A percentile compares a stretch with the other conserved stretches of the same genome.
These are phyloP conservation scores for Scaptomyza cyrtandrae DNA, from an alignment of 2,888 invertebrate genomes.

Conservation along the genomic window DNA sequence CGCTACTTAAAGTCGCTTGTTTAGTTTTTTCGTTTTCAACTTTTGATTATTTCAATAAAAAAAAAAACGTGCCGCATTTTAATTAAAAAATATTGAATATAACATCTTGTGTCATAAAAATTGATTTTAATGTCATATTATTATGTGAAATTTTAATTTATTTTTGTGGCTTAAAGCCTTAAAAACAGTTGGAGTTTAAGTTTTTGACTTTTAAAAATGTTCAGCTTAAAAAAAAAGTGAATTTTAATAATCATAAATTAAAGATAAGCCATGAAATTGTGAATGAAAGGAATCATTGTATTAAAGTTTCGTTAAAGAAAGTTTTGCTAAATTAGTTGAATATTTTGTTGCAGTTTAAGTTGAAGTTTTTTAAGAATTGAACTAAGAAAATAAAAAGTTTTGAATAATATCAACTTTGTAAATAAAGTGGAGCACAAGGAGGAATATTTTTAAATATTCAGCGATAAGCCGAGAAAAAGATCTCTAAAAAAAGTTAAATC, in stretches of 20 bases:
- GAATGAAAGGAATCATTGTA: too few species aligned
- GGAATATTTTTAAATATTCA: constrained; percentile 1
- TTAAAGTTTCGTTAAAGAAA: too few species aligned
- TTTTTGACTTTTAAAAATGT: too few species aligned
- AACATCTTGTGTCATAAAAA: neutral
- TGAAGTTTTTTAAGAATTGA: too few species aligned
- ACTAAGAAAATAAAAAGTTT: too few species aligned
- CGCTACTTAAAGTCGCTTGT: constrained; percentile 42
- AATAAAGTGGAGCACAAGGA: neutral
- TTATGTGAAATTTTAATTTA: constrained; percentile 9
- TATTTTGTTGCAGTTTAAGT: too few species aligned
- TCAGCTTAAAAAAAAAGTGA: too few species aligned
- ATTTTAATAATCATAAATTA: neutral
- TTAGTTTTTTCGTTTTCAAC: constrained; percentile 42
- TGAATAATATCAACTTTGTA: neutral
- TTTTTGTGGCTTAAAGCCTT: neutral
- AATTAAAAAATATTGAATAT: constrained; percentile 42
- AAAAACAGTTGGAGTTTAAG: neutral
- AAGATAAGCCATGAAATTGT: neutral
- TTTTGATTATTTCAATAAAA: constrained; percentile 67
- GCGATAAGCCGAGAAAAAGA: too few species aligned
- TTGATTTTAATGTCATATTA: constrained; percentile 24
- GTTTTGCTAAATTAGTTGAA: too few species aligned
- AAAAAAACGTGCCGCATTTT: constrained; percentile 42
- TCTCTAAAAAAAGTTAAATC: too few species aligned